Conservation (phyloP, 2,888 invertebrate species). For the Psylliodes chrysocephalus region DNA sequence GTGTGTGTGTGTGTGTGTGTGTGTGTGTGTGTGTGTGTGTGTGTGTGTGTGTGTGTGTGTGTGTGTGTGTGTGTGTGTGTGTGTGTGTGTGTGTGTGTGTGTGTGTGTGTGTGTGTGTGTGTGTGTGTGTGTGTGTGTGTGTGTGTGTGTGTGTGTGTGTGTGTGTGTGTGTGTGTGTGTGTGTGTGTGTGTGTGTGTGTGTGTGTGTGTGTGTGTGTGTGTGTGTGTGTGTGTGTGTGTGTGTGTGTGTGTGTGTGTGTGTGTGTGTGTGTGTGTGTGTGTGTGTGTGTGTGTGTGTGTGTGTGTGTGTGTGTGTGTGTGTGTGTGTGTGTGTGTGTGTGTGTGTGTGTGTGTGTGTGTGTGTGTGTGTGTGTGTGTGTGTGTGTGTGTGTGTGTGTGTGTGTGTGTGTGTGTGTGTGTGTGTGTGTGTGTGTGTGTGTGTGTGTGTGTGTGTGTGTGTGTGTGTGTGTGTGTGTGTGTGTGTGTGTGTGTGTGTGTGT, state of each 20-base stretch:
- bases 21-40: slow-evolving; percentile 6
- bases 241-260: slow-evolving; percentile 6
- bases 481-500: slow-evolving; percentile 6
- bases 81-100: slow-evolving; percentile 6
- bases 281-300: slow-evolving; percentile 6
- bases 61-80: slow-evolving; percentile 6
- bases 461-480: slow-evolving; percentile 6
- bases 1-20: slow-evolving; percentile 6
- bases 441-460: slow-evolving; percentile 6
- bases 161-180: slow-evolving; percentile 6
- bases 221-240: slow-evolving; percentile 6
- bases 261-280: slow-evolving; percentile 6
- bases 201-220: slow-evolving; percentile 6
- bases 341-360: slow-evolving; percentile 6
- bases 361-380: slow-evolving; percentile 6
- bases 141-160: slow-evolving; percentile 6
- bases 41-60: slow-evolving; percentile 6
- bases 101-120: slow-evolving; percentile 6
- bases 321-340: slow-evolving; percentile 6
- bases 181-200: slow-evolving; percentile 6
- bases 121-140: slow-evolving; percentile 6
- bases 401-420: slow-evolving; percentile 6
- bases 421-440: slow-evolving; percentile 6
- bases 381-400: slow-evolving; percentile 6
- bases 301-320: slow-evolving; percentile 6